Evolutionary conservation across 1,140 invertebrate species (phyloP).

Genomic region (Aphidius ervi): DNA sequence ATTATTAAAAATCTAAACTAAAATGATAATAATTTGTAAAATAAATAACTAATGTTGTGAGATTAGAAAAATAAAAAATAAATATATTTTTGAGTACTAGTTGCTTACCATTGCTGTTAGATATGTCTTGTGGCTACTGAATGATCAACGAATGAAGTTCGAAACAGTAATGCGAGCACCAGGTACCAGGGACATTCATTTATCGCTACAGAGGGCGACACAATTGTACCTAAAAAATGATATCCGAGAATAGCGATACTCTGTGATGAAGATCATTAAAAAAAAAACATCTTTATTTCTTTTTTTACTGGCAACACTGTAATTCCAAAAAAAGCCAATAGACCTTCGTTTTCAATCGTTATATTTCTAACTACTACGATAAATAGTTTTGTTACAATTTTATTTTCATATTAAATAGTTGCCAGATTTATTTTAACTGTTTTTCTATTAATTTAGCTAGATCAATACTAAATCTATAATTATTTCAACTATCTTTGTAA

Average conservation of each 20-base stretch:
- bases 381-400: slow-evolving; percentile 30
- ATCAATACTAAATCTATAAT: slow-evolving; percentile 1
- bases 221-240: slow-evolving; percentile 34
- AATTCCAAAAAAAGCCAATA: slow-evolving; percentile 48
- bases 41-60: background rate
- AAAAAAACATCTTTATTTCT: slow-evolving; percentile 18
- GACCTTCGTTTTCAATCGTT: slow-evolving; percentile 26
- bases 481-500: background rate
- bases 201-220: slow-evolving; percentile 69
- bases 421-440: slow-evolving; percentile 27
- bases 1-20: background rate
- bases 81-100: slow-evolving; percentile 7
- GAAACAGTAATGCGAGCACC: slow-evolving; percentile 70
- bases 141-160: slow-evolving; percentile 65
- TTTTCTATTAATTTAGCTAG: background rate
- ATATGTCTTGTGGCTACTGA: slow-evolving; percentile 55
- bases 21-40: background rate
- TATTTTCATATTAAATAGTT: slow-evolving; percentile 34
- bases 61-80: slow-evolving; percentile 3
- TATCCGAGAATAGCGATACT: slow-evolving; percentile 36
- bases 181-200: slow-evolving; percentile 62
- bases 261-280: too few species aligned
- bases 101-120: slow-evolving; percentile 61
- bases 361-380: slow-evolving; percentile 27
- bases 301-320: slow-evolving; percentile 36